Base-by-base conservation (phyloP, 2,888 invertebrate genomes). In the Lutraria lutraria region DNA sequence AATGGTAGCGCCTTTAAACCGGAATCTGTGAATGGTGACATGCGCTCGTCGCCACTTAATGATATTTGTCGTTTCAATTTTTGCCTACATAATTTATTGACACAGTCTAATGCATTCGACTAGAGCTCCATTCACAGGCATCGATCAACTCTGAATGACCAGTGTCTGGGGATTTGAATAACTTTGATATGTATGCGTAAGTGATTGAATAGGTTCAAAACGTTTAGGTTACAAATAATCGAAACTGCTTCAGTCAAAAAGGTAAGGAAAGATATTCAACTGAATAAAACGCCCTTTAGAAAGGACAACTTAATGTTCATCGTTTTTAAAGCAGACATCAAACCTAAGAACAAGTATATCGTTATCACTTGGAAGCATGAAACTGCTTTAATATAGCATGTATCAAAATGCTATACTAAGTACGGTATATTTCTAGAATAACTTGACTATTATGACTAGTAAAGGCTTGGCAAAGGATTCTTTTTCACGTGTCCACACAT, bases 51-150 rank as follows among this genome's bases (percentile, higher is more conserved):
- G 16, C 29, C 29, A 76, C 34, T 31, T 76, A 76, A 76, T 76
- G 34, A 13, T 76, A 25, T 76, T 76, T 76, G 34, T 31, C 31
- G 19, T 76, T 76, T 21, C 34, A 76, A 76, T 76, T 76, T 76
- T 15, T 43, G 43, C 43, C 34, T 34, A 31, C 16, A 34, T 76
- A 76, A 76, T 76, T 31, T 76, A 76, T 76, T 76, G 76, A 76
- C 76, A 34, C 31, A 31, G 34, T 34, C 16, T 31, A 76, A 34
- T 25, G 76, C 15, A 2, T 34, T 76, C 34, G 76, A 76, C 16
- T 19, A 76, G 15, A 15, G 76, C 10, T 34, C 31, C 31, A 34
- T 76, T 76, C 31, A 76, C 31, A 15, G 8, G 6, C 31, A 76
- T 76, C 31, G 76, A 76, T 76, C 31, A 34, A 34, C 31, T 76